These are phyloP conservation scores for Rafetus swinhoei DNA, from an alignment of 2,113 vertebrate species.

Conservation along the genomic window DNA sequence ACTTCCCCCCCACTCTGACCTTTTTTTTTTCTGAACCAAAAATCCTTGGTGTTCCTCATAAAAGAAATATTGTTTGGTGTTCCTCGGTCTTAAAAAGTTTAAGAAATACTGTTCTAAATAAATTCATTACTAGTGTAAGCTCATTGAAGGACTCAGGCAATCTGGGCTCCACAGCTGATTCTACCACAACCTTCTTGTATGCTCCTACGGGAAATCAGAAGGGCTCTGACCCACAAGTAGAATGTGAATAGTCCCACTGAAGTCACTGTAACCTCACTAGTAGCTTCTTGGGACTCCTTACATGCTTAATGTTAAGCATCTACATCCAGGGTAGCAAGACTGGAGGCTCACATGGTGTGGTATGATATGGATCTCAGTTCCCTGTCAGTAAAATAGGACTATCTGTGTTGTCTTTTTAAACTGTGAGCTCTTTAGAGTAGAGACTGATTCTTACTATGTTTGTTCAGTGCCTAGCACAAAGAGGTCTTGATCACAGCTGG, in stretches of 20 bases:
- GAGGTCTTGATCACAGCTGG: not conserved
- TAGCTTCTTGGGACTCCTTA: not conserved
- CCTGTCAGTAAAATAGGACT: not conserved
- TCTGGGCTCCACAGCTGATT: constrained; percentile 9
- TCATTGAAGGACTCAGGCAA: constrained; percentile 29
- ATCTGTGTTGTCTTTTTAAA: not conserved
- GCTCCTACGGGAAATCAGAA: not conserved
- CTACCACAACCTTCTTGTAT: not conserved
- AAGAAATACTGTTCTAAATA: constrained; percentile 1
- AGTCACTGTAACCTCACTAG: not conserved
- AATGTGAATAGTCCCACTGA: not conserved
- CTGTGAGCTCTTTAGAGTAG: not conserved
- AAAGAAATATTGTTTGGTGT: too few relatives aligned
- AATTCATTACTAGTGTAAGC: not conserved
- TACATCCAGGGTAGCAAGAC: not conserved
- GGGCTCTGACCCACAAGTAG: not conserved
- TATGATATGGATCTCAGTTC: not conserved
- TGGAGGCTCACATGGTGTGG: not conserved
- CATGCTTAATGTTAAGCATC: not conserved
- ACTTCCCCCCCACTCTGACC: too few relatives aligned
- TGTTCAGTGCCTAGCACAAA: not conserved
- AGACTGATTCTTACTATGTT: not conserved
- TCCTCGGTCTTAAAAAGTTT: not conserved
- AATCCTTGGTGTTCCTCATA: too few relatives aligned
- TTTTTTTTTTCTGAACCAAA: too few relatives aligned